A percentile compares a stretch with the other conserved stretches of the same genome.
Conservation (phyloP, 1,140 invertebrate genomes). For the Whitmania pigra region DNA sequence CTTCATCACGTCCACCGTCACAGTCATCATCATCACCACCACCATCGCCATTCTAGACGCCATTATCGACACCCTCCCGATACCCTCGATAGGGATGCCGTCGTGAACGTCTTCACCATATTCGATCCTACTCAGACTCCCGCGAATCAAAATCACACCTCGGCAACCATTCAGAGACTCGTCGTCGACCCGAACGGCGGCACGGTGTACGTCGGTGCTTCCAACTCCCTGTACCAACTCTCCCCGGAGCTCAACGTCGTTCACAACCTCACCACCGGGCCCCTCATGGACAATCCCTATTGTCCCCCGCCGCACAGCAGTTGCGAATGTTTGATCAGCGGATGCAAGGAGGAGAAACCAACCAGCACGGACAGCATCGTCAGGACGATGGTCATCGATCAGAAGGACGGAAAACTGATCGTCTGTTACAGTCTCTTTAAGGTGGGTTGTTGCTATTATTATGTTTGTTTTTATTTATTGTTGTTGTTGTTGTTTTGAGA, state of each 20-base stretch:
- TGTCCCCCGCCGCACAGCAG: constrained; percentile 50
- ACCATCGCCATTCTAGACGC: not conserved
- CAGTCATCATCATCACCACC: not conserved
- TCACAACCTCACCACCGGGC: constrained; percentile 69
- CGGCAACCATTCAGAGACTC: constrained; percentile 54
- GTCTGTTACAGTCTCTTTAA: constrained; percentile 73
- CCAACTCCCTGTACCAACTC: constrained; percentile 83
- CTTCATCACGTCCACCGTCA: not conserved
- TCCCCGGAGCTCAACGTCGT: constrained; percentile 65
- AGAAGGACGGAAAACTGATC: constrained; percentile 73
- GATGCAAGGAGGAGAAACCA: constrained; percentile 34
- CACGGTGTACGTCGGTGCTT: constrained; percentile 78
- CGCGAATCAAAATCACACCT: not conserved
- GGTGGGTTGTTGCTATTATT: not conserved
- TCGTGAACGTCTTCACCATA: not conserved
- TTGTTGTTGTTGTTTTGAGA: too few relatives aligned
- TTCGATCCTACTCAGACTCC: not conserved
- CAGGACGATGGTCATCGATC: constrained; percentile 88
- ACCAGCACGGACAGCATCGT: constrained; percentile 77
- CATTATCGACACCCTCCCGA: not conserved
- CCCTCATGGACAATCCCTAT: constrained; percentile 72
- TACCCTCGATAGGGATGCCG: too few relatives aligned
- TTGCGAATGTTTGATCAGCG: constrained; percentile 20
- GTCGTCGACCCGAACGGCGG: constrained; percentile 82
- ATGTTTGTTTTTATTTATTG: too few relatives aligned